Evolutionary conservation across 2,888 invertebrate genomes (phyloP).

Genomic region (Mesorhabditis spiculigera): DNA sequence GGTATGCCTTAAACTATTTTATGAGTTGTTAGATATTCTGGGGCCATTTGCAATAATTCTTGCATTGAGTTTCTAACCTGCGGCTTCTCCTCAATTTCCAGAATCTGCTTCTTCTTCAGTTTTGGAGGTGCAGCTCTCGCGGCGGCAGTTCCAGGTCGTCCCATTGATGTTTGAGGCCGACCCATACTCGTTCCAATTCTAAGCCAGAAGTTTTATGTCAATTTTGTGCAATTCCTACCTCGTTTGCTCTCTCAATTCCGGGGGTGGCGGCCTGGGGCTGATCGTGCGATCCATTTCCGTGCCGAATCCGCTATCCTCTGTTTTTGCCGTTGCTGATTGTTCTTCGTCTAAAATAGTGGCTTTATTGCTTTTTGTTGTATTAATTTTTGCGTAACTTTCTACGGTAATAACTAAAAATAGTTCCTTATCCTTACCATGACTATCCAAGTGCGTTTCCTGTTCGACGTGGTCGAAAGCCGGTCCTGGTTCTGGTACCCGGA

Average conservation of each 20-base stretch:
- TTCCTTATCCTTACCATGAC: background rate
- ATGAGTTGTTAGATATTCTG: background rate
- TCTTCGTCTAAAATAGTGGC: background rate
- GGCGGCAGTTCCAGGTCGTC: conserved; percentile 54
- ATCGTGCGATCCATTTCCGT: conserved; percentile 12
- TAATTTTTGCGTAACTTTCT: background rate
- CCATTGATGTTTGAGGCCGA: conserved; percentile 46
- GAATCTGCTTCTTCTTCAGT: conserved; percentile 49
- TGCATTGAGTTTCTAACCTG: conserved; percentile 9
- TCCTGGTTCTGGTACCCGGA: too few relatives aligned
- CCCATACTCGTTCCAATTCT: conserved; percentile 22
- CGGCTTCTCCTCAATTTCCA: conserved; percentile 20
- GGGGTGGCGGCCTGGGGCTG: conserved; percentile 16
- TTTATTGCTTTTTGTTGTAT: conserved; percentile 12
- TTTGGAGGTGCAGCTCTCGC: conserved; percentile 58
- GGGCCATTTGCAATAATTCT: background rate
- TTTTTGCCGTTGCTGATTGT: conserved; percentile 7
- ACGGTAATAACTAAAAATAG: background rate
- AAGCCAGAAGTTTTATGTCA: background rate
- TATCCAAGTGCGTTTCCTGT: too few relatives aligned
- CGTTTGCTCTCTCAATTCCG: conserved; percentile 14
- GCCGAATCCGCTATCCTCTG: conserved; percentile 17
- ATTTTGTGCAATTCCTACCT: background rate
- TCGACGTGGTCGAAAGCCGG: too few relatives aligned
- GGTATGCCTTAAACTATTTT: background rate